phyloP scores from a whole-genome alignment of 2,888 invertebrate species.

The Conchocele bisecta region DNA sequence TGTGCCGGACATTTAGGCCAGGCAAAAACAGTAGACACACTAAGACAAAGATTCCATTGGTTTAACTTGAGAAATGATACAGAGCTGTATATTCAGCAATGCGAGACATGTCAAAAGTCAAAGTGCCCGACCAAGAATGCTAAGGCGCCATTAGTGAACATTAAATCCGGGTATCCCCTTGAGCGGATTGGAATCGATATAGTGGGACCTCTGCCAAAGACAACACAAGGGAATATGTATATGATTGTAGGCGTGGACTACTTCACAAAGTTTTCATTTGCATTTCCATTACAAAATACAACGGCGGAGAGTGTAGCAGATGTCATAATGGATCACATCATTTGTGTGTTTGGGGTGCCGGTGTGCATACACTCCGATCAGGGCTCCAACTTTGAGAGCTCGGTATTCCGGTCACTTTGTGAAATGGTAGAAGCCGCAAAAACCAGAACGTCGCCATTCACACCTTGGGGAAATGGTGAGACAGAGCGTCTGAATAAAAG shows the following conservation, averaged over 20 bases:
- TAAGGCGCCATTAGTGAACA: not conserved
- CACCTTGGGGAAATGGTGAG: not conserved
- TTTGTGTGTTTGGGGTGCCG: slow-evolving; percentile 11
- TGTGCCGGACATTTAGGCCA: slow-evolving; percentile 10
- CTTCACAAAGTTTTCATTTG: slow-evolving; percentile 15
- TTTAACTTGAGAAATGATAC: slow-evolving; percentile 6
- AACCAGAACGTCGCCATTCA: slow-evolving; percentile 8
- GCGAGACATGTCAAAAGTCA: not conserved
- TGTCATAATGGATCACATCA: slow-evolving; percentile 2
- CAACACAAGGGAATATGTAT: not conserved
- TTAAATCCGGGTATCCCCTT: slow-evolving; percentile 5
- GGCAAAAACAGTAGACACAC: slow-evolving; percentile 1
- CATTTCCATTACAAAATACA: not conserved
- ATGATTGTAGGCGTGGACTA: not conserved
- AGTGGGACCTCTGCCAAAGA: slow-evolving; percentile 7
- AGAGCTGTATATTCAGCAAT: slow-evolving; percentile 1
- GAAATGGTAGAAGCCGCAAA: not conserved
- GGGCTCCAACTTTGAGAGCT: slow-evolving; percentile 6
- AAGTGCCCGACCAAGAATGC: not conserved
- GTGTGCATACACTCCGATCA: slow-evolving; percentile 1
- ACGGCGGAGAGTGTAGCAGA: slow-evolving; percentile 2
- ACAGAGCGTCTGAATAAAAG: too few species aligned
- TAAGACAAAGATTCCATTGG: slow-evolving; percentile 5
- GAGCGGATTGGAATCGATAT: slow-evolving; percentile 18
- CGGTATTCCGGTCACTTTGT: not conserved